Evolutionary conservation across 2,113 vertebrate species (phyloP), one percentile per base, ranked within the genome.

Genomic region (Tichodroma muraria): DNA sequence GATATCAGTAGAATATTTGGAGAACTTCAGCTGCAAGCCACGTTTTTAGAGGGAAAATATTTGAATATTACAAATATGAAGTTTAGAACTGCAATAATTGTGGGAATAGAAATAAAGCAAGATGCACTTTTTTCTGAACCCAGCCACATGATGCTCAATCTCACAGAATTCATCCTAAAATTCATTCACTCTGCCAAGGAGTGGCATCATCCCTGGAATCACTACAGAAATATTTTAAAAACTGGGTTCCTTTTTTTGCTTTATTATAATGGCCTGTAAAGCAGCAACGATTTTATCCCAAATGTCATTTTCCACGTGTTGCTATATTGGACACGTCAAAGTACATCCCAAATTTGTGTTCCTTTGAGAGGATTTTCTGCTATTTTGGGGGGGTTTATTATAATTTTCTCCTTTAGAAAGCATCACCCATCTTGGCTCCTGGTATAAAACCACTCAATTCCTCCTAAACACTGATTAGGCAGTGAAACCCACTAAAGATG

Each of bases 131-230:
- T 37, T 69, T 37, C 37, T 15, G 79, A 72, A 19, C 18, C 28
- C 45, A 72, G 15, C 16, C 21, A 6, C 0, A 0, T 4, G 33
- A 12, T n/a, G 45, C 35, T 72, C 31, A 24, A 0, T 17, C 28
- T 77, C 9, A 0, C 27, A 6, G 33, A 79, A 72, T 53, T 85
- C 63, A 28, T 40, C 38, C 31, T 12, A n/a, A 85, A 76, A n/a
- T 24, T 45, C 44, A 45, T 20, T 45, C 44, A 3, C 18, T 30
- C 1, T 22, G 31, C 52, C 52, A 52, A 54, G 47, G 54, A 61
- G 40, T 40, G 73, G 40, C 66, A 45, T 4, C 25, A 27, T 15
- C 57, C 13, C 49, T 54, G 37, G 21, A 16, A 64, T 13, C 10
- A 8, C 18, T 17, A 10, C 33, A 70, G 56, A 69, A 64, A 12